Evolutionary conservation across 2,113 vertebrate species (phyloP).

Genomic region (Charina bottae): DNA sequence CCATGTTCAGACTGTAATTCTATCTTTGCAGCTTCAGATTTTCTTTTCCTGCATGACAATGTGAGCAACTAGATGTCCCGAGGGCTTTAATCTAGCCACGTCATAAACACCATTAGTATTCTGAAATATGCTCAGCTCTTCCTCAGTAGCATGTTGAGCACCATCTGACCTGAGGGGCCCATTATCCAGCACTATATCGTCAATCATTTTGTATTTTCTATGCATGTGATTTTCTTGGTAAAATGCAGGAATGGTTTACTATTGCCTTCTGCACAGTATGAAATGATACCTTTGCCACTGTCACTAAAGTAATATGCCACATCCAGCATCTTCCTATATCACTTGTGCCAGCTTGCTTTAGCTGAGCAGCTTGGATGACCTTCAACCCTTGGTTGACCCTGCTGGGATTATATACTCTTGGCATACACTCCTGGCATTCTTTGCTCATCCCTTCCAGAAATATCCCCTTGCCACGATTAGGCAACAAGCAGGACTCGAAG

Average conservation of each 20-base stretch:
- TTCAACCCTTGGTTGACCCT: background rate
- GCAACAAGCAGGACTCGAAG: background rate
- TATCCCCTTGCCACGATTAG: background rate
- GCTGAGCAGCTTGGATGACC: background rate
- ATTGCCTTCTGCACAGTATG: background rate
- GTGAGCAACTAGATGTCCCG: background rate
- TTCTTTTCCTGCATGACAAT: background rate
- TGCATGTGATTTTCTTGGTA: background rate
- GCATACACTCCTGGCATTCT: background rate
- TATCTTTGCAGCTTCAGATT: background rate
- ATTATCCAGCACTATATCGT: background rate
- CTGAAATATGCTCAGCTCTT: background rate
- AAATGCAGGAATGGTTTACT: background rate
- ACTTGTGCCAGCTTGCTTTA: background rate
- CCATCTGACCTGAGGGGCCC: background rate
- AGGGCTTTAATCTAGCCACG: background rate
- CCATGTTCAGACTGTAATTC: background rate
- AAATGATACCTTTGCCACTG: background rate
- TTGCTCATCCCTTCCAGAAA: background rate
- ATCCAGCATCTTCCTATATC: background rate
- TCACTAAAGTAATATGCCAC: background rate
- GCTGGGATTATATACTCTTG: background rate
- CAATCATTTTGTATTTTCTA: background rate
- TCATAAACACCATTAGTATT: background rate
- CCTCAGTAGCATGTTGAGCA: background rate